Base-by-base conservation (phyloP, 2,113 vertebrate species). In the Siniperca chuatsi region DNA sequence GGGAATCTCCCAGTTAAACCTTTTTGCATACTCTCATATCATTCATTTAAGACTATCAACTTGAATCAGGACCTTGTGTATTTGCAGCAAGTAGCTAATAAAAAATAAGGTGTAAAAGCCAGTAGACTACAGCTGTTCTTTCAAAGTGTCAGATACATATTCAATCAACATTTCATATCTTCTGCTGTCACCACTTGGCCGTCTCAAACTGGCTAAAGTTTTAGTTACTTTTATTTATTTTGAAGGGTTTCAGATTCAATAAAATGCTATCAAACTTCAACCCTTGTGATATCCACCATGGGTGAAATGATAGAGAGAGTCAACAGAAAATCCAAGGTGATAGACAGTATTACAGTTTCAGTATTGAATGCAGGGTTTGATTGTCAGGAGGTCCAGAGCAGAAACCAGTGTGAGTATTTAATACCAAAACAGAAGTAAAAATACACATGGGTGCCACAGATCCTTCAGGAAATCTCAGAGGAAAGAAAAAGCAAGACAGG, bases 361-460 rank as follows among this genome's bases (percentile, higher is more conserved):
- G 52, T 68, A 61, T 40, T 78, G n/a, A 48, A 66, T 60, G 21
- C n/a, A 23, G 3, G 4, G 15, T 74, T 68, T 72, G n/a, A 40
- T 15, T 75, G 57, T 23, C 29, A 80, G 61, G 40, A 81, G 11
- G 44, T 69, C n/a, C 25, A 40, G 29, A 50, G 21, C 20, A 50
- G 42, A 64, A 52, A 40, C 70, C 5, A 55, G 29, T 52, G 48
- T 50, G 44, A 62, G 37, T 58, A 48, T 75, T 52, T 10, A 44
- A 35, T 18, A 35, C 58, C 37, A 75, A 55, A 82, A 82, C 11
- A 58, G 33, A 75, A 69, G 50, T 61, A 72, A 33, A 68, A 84
- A 78, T 55, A 40, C 75, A 64, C 18, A 78, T 20, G 16, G 29
- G 15, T 68, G 35, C 8, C 25, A 74, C 21, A 33, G 20, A 40